A percentile compares a stretch with the other conserved stretches of the same genome.
Conservation (phyloP, 2,113 vertebrate species). For the Lophura nycthemera region DNA sequence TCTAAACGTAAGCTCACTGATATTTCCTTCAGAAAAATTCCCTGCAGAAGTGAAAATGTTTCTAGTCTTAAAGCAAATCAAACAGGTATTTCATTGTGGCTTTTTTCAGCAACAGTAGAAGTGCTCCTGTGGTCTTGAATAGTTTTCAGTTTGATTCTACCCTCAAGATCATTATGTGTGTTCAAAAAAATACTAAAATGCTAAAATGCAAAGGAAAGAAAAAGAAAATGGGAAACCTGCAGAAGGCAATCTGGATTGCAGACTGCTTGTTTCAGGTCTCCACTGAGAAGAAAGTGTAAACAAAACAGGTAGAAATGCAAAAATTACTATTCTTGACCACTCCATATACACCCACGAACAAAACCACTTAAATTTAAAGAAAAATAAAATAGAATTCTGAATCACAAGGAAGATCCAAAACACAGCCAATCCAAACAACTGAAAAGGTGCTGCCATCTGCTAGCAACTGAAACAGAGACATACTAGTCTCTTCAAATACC, state of each 20-base stretch:
- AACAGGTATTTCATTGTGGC: constrained; percentile 29
- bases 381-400: not conserved
- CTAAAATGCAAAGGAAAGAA: not conserved
- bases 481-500: not conserved
- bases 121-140: not conserved
- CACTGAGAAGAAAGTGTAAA: not conserved
- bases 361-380: not conserved
- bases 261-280: not conserved
- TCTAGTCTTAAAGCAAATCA: constrained; percentile 51
- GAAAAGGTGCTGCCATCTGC: not conserved
- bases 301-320: not conserved
- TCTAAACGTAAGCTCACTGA: constrained; percentile 52
- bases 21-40: constrained; percentile 66
- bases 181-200: constrained; percentile 2
- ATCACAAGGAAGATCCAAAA: not conserved
- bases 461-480: not conserved
- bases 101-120: constrained; percentile 54
- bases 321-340: not conserved
- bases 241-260: not conserved
- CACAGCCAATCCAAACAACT: not conserved
- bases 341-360: not conserved
- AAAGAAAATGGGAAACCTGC: not conserved
- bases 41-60: constrained; percentile 49
- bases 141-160: not conserved
- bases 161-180: not conserved